Base-by-base conservation (phyloP, 2,888 invertebrate species). In the Oscheius sp. region DNA sequence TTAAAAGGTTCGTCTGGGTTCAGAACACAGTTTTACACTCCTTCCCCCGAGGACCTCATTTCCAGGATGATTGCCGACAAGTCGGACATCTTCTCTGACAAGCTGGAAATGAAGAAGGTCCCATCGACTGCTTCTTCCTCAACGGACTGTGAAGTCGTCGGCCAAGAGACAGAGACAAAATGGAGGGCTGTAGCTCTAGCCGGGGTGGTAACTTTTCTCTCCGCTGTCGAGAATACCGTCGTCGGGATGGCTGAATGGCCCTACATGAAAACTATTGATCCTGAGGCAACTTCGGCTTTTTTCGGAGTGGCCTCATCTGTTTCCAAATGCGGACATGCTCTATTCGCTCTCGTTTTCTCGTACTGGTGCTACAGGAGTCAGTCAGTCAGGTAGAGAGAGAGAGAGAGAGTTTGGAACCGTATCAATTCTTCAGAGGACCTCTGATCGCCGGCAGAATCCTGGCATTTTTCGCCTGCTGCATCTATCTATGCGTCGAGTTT, bases 221-320 rank as follows among this genome's bases (percentile, higher is more conserved):
- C 80, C 3, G 80, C 82, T 13, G 75, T 82, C 33, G 82, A 82
- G 74, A 78, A 79, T 70, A 79, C 79, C 5, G 79, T 81, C 7
- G 75, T 81, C 29, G 82, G 82, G 62, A 80, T 82, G 77, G 76
- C 79, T 29, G 82, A 82, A 68, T 81, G 79, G 80, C 77, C 82
- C 5, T 82, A 82, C 63, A 81, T 82, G 81, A 76, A 75, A 75
- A 71, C 77, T 72, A 79, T 84, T 32, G 84, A 84, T 68, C 63
- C 62, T 1, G 60, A 76, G 29, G 79, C 84, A 10, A 79, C 79
- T 10, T 76, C 81, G 1, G 76, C 76, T 57, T 84, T 84, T 72
- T 84, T 84, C 65, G 84, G 81, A 9, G 63, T 78, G 11, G 81
- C 79, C 42, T 76, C 79, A 21, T 82, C 84, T 5, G 73, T 79